phyloP scores from a whole-genome alignment of 2,797 vertebrate species.

The Loris lydekkerianus region DNA sequence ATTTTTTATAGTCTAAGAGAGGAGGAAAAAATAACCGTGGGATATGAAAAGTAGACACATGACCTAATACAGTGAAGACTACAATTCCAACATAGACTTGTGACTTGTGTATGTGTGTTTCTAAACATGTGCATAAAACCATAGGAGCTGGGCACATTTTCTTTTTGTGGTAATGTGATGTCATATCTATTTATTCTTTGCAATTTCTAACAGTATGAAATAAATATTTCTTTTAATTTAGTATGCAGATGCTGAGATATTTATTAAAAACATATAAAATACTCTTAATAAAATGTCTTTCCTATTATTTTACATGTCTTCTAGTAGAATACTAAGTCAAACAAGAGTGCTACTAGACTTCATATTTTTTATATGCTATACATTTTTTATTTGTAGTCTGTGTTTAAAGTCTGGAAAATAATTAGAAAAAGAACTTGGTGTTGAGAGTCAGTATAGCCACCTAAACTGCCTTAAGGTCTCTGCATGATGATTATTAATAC shows the following conservation, averaged over 20 bases:
- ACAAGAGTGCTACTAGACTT: background rate
- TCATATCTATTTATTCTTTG: conserved; percentile 22
- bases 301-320: background rate
- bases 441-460: background rate
- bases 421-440: background rate
- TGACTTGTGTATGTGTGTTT: background rate
- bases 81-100: background rate
- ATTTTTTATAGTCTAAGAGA: background rate
- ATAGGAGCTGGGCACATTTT: background rate
- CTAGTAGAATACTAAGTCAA: conserved; percentile 6
- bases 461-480: background rate
- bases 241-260: background rate
- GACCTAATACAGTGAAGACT: background rate
- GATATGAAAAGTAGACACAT: background rate
- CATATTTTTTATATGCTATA: background rate
- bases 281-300: background rate
- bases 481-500: background rate
- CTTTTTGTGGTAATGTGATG: background rate
- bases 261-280: background rate
- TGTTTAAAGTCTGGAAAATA: background rate
- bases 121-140: background rate
- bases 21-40: background rate
- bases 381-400: conserved; percentile 32
- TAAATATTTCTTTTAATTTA: conserved; percentile 40
- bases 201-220: background rate